Percentiles rank a stretch among this genome's conserved stretches.
Evolutionary conservation across 2,113 vertebrate genomes (phyloP).

Genomic region (Holacanthus passer): DNA sequence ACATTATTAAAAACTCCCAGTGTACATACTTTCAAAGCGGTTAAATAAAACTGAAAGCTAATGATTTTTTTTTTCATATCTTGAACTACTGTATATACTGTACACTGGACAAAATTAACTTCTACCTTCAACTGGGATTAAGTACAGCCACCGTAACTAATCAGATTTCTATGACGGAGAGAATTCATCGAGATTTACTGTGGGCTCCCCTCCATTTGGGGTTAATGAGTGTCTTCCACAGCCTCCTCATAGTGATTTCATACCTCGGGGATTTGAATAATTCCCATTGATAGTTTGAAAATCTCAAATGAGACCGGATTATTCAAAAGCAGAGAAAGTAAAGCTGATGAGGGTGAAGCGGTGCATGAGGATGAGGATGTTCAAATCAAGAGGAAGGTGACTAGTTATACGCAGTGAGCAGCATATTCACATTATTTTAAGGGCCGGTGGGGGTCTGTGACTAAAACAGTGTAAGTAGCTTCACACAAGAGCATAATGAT

Average conservation of each 20-base stretch:
- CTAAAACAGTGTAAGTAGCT: slow-evolving; percentile 50
- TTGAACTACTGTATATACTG: slow-evolving; percentile 48
- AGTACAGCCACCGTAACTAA: slow-evolving; percentile 77
- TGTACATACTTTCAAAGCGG: slow-evolving; percentile 25
- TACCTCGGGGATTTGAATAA: slow-evolving; percentile 84
- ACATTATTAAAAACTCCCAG: neutral
- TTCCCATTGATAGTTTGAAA: slow-evolving; percentile 84
- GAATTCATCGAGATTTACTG: slow-evolving; percentile 77
- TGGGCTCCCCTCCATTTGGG: slow-evolving; percentile 74
- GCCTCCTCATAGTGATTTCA: slow-evolving; percentile 78
- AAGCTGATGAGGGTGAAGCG: slow-evolving; percentile 72
- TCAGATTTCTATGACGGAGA: slow-evolving; percentile 73
- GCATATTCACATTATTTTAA: slow-evolving; percentile 61
- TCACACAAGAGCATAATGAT: slow-evolving; percentile 62
- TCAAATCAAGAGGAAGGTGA: slow-evolving; percentile 69
- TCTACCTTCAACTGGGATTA: slow-evolving; percentile 79
- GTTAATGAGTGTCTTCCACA: slow-evolving; percentile 83
- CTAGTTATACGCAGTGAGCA: slow-evolving; percentile 53
- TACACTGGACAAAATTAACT: slow-evolving; percentile 72
- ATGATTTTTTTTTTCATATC: slow-evolving; percentile 34
- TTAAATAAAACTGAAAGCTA: slow-evolving; percentile 16
- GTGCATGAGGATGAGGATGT: slow-evolving; percentile 66
- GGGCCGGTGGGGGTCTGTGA: slow-evolving; percentile 49
- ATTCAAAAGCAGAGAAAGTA: slow-evolving; percentile 79
- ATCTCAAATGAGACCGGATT: slow-evolving; percentile 81